Conservation (phyloP, 2,113 vertebrate genomes). For the Edolisoma coerulescens region DNA sequence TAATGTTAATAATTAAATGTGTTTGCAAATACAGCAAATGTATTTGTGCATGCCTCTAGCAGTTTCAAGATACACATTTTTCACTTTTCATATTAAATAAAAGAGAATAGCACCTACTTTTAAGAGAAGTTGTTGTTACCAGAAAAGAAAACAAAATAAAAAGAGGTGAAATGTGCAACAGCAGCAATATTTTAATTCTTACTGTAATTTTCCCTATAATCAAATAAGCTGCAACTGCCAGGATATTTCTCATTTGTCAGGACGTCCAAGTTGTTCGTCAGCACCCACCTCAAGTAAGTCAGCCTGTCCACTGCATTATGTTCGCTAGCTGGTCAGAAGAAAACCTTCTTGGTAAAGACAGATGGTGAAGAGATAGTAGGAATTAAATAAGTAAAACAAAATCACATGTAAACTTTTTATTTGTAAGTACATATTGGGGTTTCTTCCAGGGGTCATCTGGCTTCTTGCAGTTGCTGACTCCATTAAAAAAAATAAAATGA, state of each 20-base stretch:
- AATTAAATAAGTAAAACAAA: not conserved
- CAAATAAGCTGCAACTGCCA: not conserved
- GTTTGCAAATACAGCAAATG: not conserved
- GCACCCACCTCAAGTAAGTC: not conserved
- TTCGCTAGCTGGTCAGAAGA: not conserved
- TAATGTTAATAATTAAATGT: not conserved
- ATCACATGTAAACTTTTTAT: not conserved
- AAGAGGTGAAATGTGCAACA: not conserved
- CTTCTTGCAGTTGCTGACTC: constrained; percentile 1
- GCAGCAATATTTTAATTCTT: not conserved
- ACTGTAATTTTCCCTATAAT: not conserved
- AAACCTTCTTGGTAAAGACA: not conserved
- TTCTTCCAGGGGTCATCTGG: not conserved
- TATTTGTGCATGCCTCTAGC: not conserved
- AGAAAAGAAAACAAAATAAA: not conserved
- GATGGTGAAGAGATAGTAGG: not conserved
- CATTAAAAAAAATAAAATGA: not conserved
- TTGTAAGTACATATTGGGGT: not conserved
- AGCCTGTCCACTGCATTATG: not conserved
- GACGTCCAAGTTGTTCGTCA: not conserved
- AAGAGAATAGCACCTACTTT: not conserved
- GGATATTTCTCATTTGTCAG: not conserved
- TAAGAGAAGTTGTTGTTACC: not conserved
- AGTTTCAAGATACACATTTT: not conserved
- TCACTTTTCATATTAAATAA: not conserved